Conservation (phyloP, 2,888 invertebrate species). For the Ectropis crepuscularia region DNA sequence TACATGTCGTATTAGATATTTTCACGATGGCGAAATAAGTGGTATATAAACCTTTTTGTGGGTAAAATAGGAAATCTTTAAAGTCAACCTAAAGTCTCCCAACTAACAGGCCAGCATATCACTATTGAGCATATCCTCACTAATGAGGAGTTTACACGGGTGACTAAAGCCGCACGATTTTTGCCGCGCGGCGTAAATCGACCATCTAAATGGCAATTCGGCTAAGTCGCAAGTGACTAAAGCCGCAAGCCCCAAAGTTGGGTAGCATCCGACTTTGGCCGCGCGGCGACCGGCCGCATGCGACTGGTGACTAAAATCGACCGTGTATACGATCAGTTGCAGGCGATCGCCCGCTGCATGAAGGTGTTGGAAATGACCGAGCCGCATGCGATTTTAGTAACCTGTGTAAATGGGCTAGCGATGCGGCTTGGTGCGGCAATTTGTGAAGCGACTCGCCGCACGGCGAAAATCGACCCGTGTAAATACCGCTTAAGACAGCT, state of each 20-base stretch:
- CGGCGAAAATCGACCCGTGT: slow-evolving; percentile 57
- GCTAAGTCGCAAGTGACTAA: slow-evolving; percentile 51
- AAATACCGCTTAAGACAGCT: slow-evolving; percentile 1
- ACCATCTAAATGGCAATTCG: slow-evolving; percentile 53
- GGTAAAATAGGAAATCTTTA: no score
- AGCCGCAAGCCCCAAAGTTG: slow-evolving; percentile 55
- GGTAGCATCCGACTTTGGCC: slow-evolving; percentile 54
- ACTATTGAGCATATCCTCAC: no score
- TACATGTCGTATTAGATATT: no score
- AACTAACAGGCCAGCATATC: no score
- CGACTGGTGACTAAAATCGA: slow-evolving; percentile 49
- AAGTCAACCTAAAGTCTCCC: no score
- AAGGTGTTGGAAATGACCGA: slow-evolving; percentile 55
- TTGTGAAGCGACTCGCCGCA: slow-evolving; percentile 48
- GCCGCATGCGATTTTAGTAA: slow-evolving; percentile 56
- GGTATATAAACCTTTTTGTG: no score
- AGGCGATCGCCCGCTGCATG: slow-evolving; percentile 45
- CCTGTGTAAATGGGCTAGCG: slow-evolving; percentile 53
- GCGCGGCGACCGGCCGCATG: slow-evolving; percentile 51
- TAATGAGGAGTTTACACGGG: slow-evolving; percentile 53
- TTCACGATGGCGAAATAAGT: no score
- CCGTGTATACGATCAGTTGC: slow-evolving; percentile 42
- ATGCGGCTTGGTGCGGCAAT: slow-evolving; percentile 47
- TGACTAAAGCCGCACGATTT: slow-evolving; percentile 54
- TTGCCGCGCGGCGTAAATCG: slow-evolving; percentile 48